Percentiles rank a stretch among this genome's conserved stretches.
phyloP scores from a whole-genome alignment of 1,140 invertebrate species.

The Archegozetes longisetosus region DNA sequence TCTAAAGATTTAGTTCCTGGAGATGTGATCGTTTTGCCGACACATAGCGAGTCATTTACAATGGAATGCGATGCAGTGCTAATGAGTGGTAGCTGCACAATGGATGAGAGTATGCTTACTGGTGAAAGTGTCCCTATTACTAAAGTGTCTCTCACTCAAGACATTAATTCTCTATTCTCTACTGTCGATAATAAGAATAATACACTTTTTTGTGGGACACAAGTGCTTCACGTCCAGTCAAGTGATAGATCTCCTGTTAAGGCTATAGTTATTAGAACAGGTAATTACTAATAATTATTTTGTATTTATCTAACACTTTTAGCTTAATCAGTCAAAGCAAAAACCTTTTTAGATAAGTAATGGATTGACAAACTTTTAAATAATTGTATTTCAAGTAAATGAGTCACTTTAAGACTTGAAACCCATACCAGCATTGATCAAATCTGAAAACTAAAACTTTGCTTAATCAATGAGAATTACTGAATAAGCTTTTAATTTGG shows the following conservation, averaged over 20 bases:
- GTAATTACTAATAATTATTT: slow-evolving; percentile 2
- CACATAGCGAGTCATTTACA: slow-evolving; percentile 44
- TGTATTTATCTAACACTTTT: too few species aligned
- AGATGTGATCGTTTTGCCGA: slow-evolving; percentile 75
- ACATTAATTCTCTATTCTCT: slow-evolving; percentile 25
- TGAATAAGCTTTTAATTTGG: too few species aligned
- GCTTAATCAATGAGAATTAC: too few species aligned
- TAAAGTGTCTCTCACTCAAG: slow-evolving; percentile 38
- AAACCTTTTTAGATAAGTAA: too few species aligned
- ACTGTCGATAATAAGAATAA: slow-evolving; percentile 58
- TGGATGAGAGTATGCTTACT: slow-evolving; percentile 93
- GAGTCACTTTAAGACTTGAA: too few species aligned
- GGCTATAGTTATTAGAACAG: slow-evolving; percentile 36
- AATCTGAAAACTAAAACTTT: too few species aligned
- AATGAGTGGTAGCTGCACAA: slow-evolving; percentile 65
- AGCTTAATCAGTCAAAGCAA: too few species aligned
- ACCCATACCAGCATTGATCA: too few species aligned
- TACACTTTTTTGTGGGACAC: slow-evolving; percentile 82
- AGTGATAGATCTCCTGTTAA: slow-evolving; percentile 32
- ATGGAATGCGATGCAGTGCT: slow-evolving; percentile 82
- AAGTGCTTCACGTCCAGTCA: slow-evolving; percentile 71
- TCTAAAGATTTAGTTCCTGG: slow-evolving; percentile 43
- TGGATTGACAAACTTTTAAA: too few species aligned
- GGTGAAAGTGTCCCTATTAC: slow-evolving; percentile 43
- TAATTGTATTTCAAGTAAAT: too few species aligned